Base-by-base conservation (phyloP, 2,888 invertebrate genomes). In the Nemotelus pantherinus region DNA sequence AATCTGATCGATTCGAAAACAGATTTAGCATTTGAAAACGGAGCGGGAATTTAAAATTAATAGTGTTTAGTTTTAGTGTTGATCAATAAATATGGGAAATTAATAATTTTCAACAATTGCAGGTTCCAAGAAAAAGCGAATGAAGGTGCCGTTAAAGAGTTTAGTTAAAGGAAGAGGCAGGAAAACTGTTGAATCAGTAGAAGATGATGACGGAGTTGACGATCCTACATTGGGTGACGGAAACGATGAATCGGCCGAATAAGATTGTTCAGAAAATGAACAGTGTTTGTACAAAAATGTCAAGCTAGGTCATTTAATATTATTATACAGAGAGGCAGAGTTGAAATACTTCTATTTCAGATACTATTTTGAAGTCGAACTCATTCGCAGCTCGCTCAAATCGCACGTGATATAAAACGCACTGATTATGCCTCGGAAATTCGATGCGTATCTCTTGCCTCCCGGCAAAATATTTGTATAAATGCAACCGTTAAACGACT, bases 301-400 rank as follows among this genome's bases (percentile, higher is more conserved):
- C 3, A 85, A 85, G 80, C 84, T 86, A 80, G 84, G 48, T 10
- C 50, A n/a, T n/a, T n/a, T n/a, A n/a, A n/a, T n/a, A n/a, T n/a
- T n/a, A n/a, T n/a, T n/a, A n/a, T n/a, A 50, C 9, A 50, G 9
- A 50, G 6, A 9, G 50, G 6, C 5, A 50, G 50, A 50, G 9
- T 50, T 9, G 5, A 5, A 50, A 6, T 50, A 9, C 47, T 53
- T 77, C 65, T 60, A 81, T 87, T 87, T 53, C 88, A 95, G 93
- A 94, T 99, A 80, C 96, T 93, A 84, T 98, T 96, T 86, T 96
- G 97, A 85, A 98, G 97, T 80, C 91, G 99, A 82, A 99, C 99
- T 3, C 99, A 99, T 87, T 98, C 99, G 1, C 99, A 99, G 85
- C 87, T 99, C 58, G 91, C 95, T 0, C 99, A 99, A 86, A 95